Base-by-base conservation (phyloP, 2,113 vertebrate species). In the Pyrgilauda ruficollis region DNA sequence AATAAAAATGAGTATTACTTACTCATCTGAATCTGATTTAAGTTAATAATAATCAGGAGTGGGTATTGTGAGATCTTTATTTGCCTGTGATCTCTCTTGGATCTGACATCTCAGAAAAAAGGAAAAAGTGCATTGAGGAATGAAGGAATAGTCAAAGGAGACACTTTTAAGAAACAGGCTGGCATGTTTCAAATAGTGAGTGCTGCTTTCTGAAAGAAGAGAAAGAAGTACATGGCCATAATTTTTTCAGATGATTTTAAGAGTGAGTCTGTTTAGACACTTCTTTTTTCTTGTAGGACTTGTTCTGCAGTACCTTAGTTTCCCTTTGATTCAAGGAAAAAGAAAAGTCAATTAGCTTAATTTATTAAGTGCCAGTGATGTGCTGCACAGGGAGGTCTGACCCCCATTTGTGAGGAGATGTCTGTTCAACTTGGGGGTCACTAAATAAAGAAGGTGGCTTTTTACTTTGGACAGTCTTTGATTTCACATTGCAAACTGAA, bases 321-420 rank as follows among this genome's bases (percentile, higher is more conserved):
- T 93, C 16, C 12, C 10, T 64, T 62, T 39, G 12, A 15, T 66
- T 75, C 52, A 63, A 70, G 55, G 26, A 59, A 75, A 79, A 89
- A 35, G 26, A n/a, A 49, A 79, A 52, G 28, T 46, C 15, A 43
- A 4, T 84, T 31, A 55, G 14, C 12, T 31, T 49, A 11, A 5
- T 52, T 39, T 37, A 8, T 23, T 43, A 50, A 50, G 13, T 78
- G 24, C 10, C n/a, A 58, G 7, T 37, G 37, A 43, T 81, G 43
- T 31, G 58, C 39, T 0, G 0, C 2, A 4, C 4, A 9, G 20
- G 23, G 21, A 73, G 7, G 28, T 80, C 63, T 55, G 35, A 41
- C 15, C 7, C 22, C 56, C 9, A 11, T 44, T 28, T 24, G 8
- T 39, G 23, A 13, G 7, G 23, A 13, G 7, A 39, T 46, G 8